A percentile compares a stretch with the other conserved stretches of the same genome.
Conservation (phyloP, 2,888 invertebrate genomes). For the Cheilosia pagana region DNA sequence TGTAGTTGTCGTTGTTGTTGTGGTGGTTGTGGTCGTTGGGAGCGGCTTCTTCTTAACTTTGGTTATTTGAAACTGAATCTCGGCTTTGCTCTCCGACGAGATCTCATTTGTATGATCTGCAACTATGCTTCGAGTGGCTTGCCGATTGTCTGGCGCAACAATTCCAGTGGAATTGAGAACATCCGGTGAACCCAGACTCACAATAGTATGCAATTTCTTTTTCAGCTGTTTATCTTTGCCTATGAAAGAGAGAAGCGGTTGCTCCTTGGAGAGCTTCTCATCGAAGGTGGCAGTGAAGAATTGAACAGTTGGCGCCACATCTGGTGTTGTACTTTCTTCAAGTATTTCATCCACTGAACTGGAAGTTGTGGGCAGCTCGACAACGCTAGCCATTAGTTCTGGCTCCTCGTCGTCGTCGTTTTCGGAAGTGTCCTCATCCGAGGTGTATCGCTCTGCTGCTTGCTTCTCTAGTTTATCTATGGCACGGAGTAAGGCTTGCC, state of each 20-base stretch:
- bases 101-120: conserved; percentile 81
- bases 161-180: conserved; percentile 51
- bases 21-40: conserved; percentile 76
- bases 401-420: conserved; percentile 78
- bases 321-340: conserved; percentile 83
- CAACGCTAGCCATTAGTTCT: conserved; percentile 79
- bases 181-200: conserved; percentile 70
- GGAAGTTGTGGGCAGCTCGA: conserved; percentile 73
- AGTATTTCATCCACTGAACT: conserved; percentile 83
- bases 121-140: conserved; percentile 83
- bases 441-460: conserved; percentile 80
- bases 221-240: conserved; percentile 79
- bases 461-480: conserved; percentile 90
- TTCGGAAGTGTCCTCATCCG: conserved; percentile 76
- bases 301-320: conserved; percentile 84
- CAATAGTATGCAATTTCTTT: conserved; percentile 73
- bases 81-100: conserved; percentile 78
- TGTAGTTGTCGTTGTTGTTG: conserved; percentile 83
- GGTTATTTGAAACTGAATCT: conserved; percentile 81
- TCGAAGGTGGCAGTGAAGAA: conserved; percentile 85
- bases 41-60: conserved; percentile 77
- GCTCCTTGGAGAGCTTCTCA: conserved; percentile 80
- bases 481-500: conserved; percentile 90
- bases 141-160: conserved; percentile 77
- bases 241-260: conserved; percentile 80